Base-by-base conservation (phyloP, 2,113 vertebrate genomes). In the Ceyx melanurus region DNA sequence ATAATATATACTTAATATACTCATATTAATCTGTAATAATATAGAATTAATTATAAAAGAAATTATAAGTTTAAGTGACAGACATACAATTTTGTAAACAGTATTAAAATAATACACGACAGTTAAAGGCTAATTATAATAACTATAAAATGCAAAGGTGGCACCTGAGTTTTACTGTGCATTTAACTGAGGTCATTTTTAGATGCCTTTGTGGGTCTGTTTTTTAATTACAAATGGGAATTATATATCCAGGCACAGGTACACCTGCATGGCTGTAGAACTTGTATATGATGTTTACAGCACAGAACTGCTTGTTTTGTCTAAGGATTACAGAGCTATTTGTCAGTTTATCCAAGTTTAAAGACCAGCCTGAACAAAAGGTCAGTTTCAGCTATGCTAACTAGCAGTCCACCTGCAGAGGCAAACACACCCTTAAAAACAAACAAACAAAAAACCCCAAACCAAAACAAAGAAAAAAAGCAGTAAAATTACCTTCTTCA, bases 311-410 rank as follows among this genome's bases (percentile, higher is more conserved):
- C 31, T 7, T 21, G 13, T 50, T 89, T 66, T 12, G 3, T 70
- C 51, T 31, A 19, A 86, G 42, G 35, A 37, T 86, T 81, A 79
- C 13, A 25, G 68, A 88, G 42, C 50, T 65, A 16, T 58, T 74
- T 93, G 54, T 83, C 46, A 48, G 56, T 86, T 86, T 68, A 64
- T 60, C 28, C 42, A 79, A 76, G 37, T 66, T 89, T 33, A 58
- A 92, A 79, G 54, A 72, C 57, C 53, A 83, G 10, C 21, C 23
- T 75, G 66, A 83, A 87, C 70, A 79, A 93, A 96, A 95, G 80
- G 81, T 87, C 86, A 92, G 53, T 48, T 84, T 51, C 54, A 84
- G 70, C 57, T 70, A 31, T 85, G 82, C 50, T 82, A 37, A 89
- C 37, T 31, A 57, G 53, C 72, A 73, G 12, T 51, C 65, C 65